phyloP scores from a whole-genome alignment of 1,140 invertebrate genomes.

The Megathymus violae region DNA sequence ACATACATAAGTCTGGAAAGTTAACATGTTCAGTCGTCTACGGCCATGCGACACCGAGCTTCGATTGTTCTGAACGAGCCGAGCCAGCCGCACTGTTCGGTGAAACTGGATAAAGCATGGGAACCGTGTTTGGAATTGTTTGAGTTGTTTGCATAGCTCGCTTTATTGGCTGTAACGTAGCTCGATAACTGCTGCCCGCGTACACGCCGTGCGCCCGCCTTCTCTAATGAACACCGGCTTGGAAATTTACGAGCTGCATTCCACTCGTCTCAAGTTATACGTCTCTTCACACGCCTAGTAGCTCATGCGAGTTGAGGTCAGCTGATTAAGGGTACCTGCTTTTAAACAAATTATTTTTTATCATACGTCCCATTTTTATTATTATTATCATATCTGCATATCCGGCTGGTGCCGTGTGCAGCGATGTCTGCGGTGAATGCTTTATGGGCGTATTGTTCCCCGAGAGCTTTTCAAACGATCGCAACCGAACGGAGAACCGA shows the following conservation, averaged over 20 bases:
- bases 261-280: conserved; percentile 52
- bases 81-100: conserved; percentile 59
- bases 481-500: conserved; percentile 49
- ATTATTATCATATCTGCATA: conserved; percentile 37
- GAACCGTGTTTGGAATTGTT: conserved; percentile 70
- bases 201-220: conserved; percentile 44
- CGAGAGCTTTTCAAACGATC: conserved; percentile 55
- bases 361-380: conserved; percentile 23
- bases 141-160: conserved; percentile 75
- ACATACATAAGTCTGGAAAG: conserved; percentile 41
- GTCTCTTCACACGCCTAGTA: conserved; percentile 37
- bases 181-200: conserved; percentile 60
- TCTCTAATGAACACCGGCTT: conserved; percentile 67
- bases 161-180: conserved; percentile 78
- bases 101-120: conserved; percentile 81
- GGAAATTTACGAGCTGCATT: conserved; percentile 65
- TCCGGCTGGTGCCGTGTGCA: conserved; percentile 46
- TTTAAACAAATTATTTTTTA: too few relatives aligned
- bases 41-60: conserved; percentile 59
- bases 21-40: conserved; percentile 5
- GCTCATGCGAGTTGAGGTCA: conserved; percentile 15
- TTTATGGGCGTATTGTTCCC: conserved; percentile 79
- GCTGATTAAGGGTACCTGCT: too few relatives aligned
- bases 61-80: conserved; percentile 68
- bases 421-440: conserved; percentile 67